These are phyloP conservation scores for Mercenaria mercenaria DNA, from an alignment of 1,140 invertebrate species.

Conservation along the genomic window DNA sequence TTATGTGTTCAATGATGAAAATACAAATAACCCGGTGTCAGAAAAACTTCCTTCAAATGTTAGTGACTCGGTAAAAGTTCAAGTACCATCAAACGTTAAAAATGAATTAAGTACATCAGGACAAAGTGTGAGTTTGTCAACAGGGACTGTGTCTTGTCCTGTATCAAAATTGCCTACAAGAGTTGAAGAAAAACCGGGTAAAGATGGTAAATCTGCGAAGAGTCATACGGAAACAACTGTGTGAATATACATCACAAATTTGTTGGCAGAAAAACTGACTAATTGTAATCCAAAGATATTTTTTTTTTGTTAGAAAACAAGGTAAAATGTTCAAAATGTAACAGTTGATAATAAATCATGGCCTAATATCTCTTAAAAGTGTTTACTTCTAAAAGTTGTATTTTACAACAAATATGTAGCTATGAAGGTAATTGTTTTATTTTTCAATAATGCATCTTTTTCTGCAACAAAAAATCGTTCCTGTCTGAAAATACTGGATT, in stretches of 20 bases:
- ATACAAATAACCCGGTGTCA: neutral
- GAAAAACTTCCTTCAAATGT: conserved; percentile 1
- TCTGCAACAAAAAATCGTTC: too few species aligned
- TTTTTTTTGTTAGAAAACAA: too few species aligned
- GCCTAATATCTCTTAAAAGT: too few species aligned
- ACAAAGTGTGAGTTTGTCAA: conserved; percentile 9
- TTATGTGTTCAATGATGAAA: conserved; percentile 55
- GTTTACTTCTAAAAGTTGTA: too few species aligned
- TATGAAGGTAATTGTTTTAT: neutral
- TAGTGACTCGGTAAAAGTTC: conserved; percentile 4
- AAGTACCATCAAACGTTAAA: neutral
- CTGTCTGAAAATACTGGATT: too few species aligned
- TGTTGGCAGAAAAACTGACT: too few species aligned
- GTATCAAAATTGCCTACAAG: conserved; percentile 1
- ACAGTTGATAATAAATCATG: too few species aligned
- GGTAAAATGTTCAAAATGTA: too few species aligned
- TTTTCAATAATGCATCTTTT: too few species aligned
- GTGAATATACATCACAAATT: neutral
- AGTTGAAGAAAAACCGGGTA: conserved; percentile 14
- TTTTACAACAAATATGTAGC: too few species aligned
- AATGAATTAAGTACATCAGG: neutral
- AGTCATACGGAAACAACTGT: conserved; percentile 55
- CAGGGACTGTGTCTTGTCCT: neutral
- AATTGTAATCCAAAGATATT: too few species aligned
- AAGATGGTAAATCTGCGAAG: neutral